These are phyloP conservation scores for Isoperla grammatica DNA, from an alignment of 2,888 invertebrate species.

Conservation along the genomic window DNA sequence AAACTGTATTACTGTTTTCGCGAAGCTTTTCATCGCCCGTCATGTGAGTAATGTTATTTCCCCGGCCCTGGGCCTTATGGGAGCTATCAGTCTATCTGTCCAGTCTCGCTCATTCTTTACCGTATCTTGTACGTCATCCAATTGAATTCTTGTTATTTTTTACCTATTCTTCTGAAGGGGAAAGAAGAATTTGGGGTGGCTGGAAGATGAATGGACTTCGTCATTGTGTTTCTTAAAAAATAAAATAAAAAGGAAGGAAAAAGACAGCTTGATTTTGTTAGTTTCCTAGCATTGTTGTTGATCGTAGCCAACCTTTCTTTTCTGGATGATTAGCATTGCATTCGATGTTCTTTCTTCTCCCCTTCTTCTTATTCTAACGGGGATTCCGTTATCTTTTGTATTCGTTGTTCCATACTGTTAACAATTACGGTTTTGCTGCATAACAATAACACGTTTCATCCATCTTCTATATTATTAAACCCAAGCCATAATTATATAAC, in stretches of 20 bases:
- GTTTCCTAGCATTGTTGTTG: conserved; percentile 16
- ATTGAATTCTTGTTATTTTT: conserved; percentile 19
- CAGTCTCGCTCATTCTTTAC: conserved; percentile 2
- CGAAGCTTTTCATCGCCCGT: conserved; percentile 16
- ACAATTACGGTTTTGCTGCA: too few species aligned
- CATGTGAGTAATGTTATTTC: conserved; percentile 17
- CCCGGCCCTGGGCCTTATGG: neutral
- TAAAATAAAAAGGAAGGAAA: neutral
- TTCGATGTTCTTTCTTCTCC: too few species aligned
- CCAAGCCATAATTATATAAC: too few species aligned
- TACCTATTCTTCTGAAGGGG: conserved; percentile 11
- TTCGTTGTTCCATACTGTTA: too few species aligned
- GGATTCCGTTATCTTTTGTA: too few species aligned
- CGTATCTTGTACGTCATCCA: conserved; percentile 17
- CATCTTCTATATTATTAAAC: too few species aligned
- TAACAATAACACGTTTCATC: too few species aligned
- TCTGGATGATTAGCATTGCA: too few species aligned
- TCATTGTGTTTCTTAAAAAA: conserved; percentile 19
- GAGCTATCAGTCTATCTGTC: conserved; percentile 13
- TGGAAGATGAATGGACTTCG: conserved; percentile 23
- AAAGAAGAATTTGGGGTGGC: conserved; percentile 19
- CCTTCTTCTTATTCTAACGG: too few species aligned
- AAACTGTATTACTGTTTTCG: conserved; percentile 11
- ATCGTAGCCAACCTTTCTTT: too few species aligned
- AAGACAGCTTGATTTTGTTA: conserved; percentile 13